These are phyloP conservation scores for Myiagra hebetior DNA, from an alignment of 2,113 vertebrate species.

Conservation along the genomic window DNA sequence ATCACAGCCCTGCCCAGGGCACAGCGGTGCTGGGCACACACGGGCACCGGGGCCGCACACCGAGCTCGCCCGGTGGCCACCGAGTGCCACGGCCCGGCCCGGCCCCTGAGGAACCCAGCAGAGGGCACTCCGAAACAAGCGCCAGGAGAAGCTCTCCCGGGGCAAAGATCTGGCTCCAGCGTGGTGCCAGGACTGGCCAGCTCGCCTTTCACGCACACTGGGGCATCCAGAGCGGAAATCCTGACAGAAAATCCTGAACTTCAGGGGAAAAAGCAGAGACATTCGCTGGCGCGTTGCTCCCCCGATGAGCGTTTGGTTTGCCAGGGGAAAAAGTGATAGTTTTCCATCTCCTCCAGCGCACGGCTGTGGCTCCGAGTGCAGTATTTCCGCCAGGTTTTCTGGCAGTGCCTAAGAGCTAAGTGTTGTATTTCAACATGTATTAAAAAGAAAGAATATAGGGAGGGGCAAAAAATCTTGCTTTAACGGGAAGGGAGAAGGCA, in stretches of 20 bases:
- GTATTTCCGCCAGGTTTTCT: neutral
- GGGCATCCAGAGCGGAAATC: neutral
- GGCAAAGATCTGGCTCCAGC: neutral
- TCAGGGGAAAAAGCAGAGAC: neutral
- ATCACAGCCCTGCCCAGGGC: fast-evolving
- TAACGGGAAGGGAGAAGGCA: neutral
- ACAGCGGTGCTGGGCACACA: neutral
- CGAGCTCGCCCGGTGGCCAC: neutral
- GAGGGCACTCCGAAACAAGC: neutral
- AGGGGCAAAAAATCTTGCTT: neutral
- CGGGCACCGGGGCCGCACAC: neutral
- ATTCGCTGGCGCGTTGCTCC: neutral
- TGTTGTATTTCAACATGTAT: neutral
- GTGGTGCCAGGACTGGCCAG: neutral
- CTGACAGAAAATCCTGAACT: neutral
- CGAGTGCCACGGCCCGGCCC: neutral
- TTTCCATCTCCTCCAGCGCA: neutral
- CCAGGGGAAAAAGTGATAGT: neutral
- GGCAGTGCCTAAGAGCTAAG: neutral
- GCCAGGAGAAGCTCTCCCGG: neutral
- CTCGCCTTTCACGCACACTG: neutral
- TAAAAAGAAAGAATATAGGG: neutral
- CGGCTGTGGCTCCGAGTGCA: neutral
- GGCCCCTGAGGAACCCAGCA: neutral
- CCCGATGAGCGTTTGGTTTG: neutral